Conservation (phyloP, 2,797 vertebrate genomes). For the Neosalanx taihuensis region DNA sequence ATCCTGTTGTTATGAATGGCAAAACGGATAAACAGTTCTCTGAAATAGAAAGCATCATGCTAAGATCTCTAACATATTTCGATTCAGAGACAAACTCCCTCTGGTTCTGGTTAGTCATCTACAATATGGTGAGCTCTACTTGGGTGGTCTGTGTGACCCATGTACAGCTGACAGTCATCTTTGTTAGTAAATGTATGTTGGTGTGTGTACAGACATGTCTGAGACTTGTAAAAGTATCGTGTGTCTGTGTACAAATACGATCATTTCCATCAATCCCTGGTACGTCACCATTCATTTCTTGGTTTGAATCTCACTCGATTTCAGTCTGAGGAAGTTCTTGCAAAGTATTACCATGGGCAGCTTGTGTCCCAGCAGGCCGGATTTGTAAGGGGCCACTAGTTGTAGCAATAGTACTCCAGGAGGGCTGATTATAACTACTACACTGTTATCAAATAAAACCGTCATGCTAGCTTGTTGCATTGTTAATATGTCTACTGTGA, state of each 20-base stretch:
- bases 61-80: no score
- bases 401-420: not conserved
- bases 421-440: not conserved
- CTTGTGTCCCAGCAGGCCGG: no score
- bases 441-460: constrained; percentile 1
- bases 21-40: not conserved
- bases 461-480: constrained; percentile 3
- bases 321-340: not conserved
- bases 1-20: not conserved
- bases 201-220: not conserved
- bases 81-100: no score
- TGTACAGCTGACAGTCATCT: no score
- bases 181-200: not conserved
- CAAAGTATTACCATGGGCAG: no score
- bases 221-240: not conserved
- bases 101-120: no score
- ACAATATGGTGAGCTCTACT: no score
- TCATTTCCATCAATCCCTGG: no score
- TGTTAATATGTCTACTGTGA: constrained; percentile 7
- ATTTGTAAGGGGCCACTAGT: not conserved
- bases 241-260: not conserved
- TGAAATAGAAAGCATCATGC: no score
- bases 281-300: not conserved
- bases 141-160: not conserved
- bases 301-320: not conserved